These are phyloP conservation scores for Acanthiza pusilla DNA, from an alignment of 2,797 vertebrate species.

Conservation along the genomic window DNA sequence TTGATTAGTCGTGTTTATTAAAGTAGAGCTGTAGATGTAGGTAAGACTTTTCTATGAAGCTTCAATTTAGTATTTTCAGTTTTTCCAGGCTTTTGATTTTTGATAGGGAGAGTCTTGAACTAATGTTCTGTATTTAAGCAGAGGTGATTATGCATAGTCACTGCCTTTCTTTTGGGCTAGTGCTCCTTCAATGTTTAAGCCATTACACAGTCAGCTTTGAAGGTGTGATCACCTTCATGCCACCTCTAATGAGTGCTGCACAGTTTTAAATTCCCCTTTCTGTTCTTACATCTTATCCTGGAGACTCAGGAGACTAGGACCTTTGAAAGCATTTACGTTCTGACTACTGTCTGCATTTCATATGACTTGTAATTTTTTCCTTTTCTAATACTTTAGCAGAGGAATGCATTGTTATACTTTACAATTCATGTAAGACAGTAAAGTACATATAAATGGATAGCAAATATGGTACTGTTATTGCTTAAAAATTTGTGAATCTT, in stretches of 20 bases:
- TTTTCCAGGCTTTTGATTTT: neutral
- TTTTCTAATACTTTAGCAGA: neutral
- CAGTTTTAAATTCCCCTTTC: neutral
- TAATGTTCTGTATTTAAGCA: neutral
- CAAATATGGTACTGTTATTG: neutral
- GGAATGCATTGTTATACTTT: neutral
- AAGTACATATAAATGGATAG: neutral
- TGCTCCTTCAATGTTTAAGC: neutral
- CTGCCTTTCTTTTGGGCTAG: neutral
- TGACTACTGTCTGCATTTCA: neutral
- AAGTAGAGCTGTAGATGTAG: neutral
- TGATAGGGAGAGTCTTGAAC: neutral
- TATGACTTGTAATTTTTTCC: neutral
- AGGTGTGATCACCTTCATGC: neutral
- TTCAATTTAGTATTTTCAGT: neutral
- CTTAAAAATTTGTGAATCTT: neutral
- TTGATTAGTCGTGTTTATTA: neutral
- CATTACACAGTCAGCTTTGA: neutral
- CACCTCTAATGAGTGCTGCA: neutral
- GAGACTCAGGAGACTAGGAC: neutral
- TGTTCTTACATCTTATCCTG: neutral
- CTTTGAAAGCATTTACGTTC: neutral
- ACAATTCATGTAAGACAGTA: neutral
- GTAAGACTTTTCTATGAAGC: neutral
- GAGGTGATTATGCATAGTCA: neutral